phyloP scores from a whole-genome alignment of 1,140 invertebrate genomes.

The Adoxophyes honmai region DNA sequence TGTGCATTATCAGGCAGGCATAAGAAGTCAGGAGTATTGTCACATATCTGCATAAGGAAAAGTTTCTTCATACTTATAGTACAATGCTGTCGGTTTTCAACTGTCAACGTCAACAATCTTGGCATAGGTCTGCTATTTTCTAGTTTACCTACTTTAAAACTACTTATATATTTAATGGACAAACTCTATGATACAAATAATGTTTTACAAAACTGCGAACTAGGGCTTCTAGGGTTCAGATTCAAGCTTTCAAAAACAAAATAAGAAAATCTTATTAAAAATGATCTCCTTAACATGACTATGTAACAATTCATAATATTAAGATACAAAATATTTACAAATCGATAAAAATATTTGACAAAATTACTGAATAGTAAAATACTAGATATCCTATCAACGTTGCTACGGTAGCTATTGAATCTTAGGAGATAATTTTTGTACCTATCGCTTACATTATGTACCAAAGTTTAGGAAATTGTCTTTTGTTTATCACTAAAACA shows the following conservation, averaged over 20 bases:
- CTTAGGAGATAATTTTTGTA: constrained; percentile 10
- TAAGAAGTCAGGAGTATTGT: too few species aligned
- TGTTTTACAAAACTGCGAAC: not conserved
- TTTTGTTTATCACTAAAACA: not conserved
- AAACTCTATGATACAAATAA: constrained; percentile 7
- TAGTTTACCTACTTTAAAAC: too few species aligned
- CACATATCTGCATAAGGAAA: too few species aligned
- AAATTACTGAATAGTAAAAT: constrained; percentile 10
- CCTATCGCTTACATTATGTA: not conserved
- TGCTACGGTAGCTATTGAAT: constrained; percentile 6
- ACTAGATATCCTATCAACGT: constrained; percentile 3
- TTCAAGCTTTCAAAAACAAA: not conserved
- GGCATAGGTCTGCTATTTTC: too few species aligned
- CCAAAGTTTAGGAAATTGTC: not conserved
- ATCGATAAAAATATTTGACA: constrained; percentile 7
- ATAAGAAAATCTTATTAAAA: too few species aligned
- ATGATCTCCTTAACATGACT: constrained; percentile 4
- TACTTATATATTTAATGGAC: not conserved
- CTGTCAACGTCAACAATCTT: too few species aligned
- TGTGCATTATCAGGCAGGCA: too few species aligned
- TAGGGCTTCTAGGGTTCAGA: constrained; percentile 2
- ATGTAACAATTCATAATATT: constrained; percentile 12
- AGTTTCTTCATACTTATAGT: too few species aligned
- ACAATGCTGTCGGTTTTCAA: too few species aligned
- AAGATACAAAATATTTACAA: constrained; percentile 13